Evolutionary conservation across 2,888 invertebrate species (phyloP).

Genomic region (Tenthredo amoena): DNA sequence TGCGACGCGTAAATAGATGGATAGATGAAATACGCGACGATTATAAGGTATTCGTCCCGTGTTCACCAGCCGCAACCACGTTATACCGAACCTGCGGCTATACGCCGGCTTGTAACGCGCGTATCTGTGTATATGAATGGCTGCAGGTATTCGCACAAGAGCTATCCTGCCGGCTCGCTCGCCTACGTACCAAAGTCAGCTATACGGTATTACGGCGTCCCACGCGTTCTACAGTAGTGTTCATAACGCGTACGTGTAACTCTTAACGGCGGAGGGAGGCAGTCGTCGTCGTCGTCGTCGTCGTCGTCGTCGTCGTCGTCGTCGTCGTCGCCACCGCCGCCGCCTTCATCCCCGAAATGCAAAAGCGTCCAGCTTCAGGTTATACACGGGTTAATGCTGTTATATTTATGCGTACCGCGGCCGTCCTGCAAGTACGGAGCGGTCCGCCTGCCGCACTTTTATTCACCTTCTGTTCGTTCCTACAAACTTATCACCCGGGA

Average conservation of each 20-base stretch:
- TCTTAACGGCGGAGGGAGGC: not conserved
- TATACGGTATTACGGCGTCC: not conserved
- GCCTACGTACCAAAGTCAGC: not conserved
- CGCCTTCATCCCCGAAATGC: not conserved
- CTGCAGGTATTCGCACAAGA: not conserved
- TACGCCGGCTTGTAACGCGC: not conserved
- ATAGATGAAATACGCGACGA: not conserved
- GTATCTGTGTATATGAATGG: not conserved
- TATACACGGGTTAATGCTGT: not conserved
- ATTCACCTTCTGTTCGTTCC: not conserved
- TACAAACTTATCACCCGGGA: not conserved
- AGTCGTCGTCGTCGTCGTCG: not conserved
- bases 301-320: not conserved
- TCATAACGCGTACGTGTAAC: not conserved
- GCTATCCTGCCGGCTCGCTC: not conserved
- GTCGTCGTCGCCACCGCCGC: not conserved
- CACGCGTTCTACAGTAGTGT: not conserved
- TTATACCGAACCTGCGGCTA: not conserved
- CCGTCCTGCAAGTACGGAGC: not conserved
- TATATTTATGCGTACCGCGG: not conserved
- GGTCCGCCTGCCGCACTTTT: constrained; percentile 5
- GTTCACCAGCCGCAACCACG: not conserved
- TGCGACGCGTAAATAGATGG: not conserved
- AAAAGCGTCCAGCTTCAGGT: not conserved
- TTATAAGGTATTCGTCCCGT: not conserved